A percentile compares a stretch with the other conserved stretches of the same genome.
phyloP scores from a whole-genome alignment of 2,888 invertebrate species.

The Tortricodes alternella region DNA sequence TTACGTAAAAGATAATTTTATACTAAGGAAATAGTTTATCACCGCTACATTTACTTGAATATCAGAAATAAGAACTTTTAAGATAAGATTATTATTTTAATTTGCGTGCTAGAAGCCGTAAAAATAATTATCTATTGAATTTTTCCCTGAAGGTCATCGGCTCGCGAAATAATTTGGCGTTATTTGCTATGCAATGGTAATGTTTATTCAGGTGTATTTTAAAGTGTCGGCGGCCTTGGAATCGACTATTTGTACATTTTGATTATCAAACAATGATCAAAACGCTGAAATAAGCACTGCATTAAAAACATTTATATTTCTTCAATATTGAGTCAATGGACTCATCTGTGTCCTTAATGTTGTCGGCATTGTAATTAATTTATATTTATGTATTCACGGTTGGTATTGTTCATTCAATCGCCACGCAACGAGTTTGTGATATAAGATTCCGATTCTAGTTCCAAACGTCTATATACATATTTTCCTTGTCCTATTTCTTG shows the following conservation, averaged over 20 bases:
- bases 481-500: not conserved
- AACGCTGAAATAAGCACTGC: not conserved
- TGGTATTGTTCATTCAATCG: constrained; percentile 12
- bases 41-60: not conserved
- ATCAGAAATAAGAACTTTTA: constrained; percentile 5
- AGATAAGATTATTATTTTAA: constrained; percentile 23
- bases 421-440: constrained; percentile 11
- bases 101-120: constrained; percentile 1
- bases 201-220: constrained; percentile 33
- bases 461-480: constrained; percentile 5
- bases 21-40: too few relatives aligned
- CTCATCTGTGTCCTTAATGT: not conserved
- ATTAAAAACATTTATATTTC: not conserved
- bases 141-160: constrained; percentile 20
- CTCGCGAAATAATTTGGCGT: constrained; percentile 20
- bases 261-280: constrained; percentile 28
- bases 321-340: constrained; percentile 12
- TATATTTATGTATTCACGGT: constrained; percentile 18
- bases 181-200: constrained; percentile 13
- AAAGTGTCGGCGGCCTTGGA: constrained; percentile 26
- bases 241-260: constrained; percentile 23
- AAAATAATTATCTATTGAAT: constrained; percentile 12
- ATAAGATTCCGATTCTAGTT: constrained; percentile 3
- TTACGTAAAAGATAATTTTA: too few relatives aligned
- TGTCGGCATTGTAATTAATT: constrained; percentile 9